Evolutionary conservation across 2,797 vertebrate species (phyloP).

Genomic region (Siniperca obscura): DNA sequence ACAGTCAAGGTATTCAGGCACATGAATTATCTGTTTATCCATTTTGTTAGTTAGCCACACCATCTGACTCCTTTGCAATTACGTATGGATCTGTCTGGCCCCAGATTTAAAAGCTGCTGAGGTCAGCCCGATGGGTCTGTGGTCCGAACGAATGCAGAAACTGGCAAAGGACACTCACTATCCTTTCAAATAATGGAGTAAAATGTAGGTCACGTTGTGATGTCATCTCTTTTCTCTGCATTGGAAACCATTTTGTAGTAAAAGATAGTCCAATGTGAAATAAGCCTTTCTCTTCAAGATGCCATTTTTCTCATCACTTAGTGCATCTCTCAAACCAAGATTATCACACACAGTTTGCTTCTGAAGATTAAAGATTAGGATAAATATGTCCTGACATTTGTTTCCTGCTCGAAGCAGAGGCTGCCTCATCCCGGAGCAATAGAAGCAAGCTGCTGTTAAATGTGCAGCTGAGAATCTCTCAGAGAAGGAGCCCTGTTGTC

Average conservation of each 20-base stretch:
- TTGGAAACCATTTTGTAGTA: slow-evolving; percentile 70
- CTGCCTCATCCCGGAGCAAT: slow-evolving; percentile 41
- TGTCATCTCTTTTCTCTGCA: slow-evolving; percentile 67
- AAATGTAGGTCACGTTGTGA: slow-evolving; percentile 79
- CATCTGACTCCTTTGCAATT: slow-evolving; percentile 49
- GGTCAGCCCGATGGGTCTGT: slow-evolving; percentile 51
- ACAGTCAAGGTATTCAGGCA: slow-evolving; percentile 16
- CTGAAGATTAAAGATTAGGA: slow-evolving; percentile 19
- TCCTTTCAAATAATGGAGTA: slow-evolving; percentile 61
- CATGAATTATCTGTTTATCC: slow-evolving; percentile 54
- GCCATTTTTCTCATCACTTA: slow-evolving; percentile 11
- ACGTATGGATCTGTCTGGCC: slow-evolving; percentile 54
- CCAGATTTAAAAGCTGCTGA: slow-evolving; percentile 65
- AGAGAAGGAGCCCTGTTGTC: slow-evolving; percentile 79
- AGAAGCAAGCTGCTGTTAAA: slow-evolving; percentile 56
- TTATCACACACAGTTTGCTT: slow-evolving; percentile 10
- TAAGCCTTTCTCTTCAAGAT: slow-evolving; percentile 12
- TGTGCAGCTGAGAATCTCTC: slow-evolving; percentile 58
- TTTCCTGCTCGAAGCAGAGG: slow-evolving; percentile 35
- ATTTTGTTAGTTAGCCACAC: slow-evolving; percentile 34
- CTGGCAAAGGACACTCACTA: slow-evolving; percentile 62
- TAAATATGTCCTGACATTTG: slow-evolving; percentile 47
- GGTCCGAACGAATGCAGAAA: slow-evolving; percentile 55
- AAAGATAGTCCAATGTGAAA: slow-evolving; percentile 9
- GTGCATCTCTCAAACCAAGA: slow-evolving; percentile 9